Evolutionary conservation across 2,113 vertebrate species (phyloP).

Genomic region (Dinomys branickii): DNA sequence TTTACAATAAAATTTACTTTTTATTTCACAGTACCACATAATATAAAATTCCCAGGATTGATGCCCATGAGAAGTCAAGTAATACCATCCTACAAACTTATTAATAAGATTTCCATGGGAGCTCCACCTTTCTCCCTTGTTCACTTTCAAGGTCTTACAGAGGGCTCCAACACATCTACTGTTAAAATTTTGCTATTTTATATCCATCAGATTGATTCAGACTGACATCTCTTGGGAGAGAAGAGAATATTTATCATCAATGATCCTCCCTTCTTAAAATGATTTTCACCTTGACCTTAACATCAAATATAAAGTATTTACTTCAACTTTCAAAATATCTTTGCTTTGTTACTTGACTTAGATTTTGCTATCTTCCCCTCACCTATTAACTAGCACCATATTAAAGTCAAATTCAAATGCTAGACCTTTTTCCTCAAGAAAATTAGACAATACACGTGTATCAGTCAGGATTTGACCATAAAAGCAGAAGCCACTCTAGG

Average conservation of each 20-base stretch:
- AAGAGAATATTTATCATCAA: slow-evolving; percentile 54
- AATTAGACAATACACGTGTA: neutral
- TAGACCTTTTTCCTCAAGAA: slow-evolving; percentile 28
- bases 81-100: neutral
- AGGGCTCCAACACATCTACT: neutral
- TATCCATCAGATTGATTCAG: slow-evolving; percentile 57
- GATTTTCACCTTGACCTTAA: slow-evolving; percentile 65
- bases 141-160: neutral
- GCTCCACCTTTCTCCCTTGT: slow-evolving; percentile 12
- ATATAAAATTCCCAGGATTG: slow-evolving; percentile 4
- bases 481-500: slow-evolving; percentile 11
- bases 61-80: neutral
- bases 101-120: neutral
- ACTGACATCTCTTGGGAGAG: slow-evolving; percentile 33
- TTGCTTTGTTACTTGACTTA: slow-evolving; percentile 11
- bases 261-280: slow-evolving; percentile 34
- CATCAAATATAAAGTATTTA: neutral
- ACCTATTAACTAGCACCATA: neutral
- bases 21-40: neutral
- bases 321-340: slow-evolving; percentile 18
- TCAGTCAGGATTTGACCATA: slow-evolving; percentile 8
- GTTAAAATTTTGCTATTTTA: slow-evolving; percentile 48
- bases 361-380: neutral
- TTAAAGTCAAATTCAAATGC: slow-evolving; percentile 37
- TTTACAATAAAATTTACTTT: slow-evolving; percentile 56